Percentiles rank a stretch among this genome's conserved stretches.
Conservation (phyloP, 2,113 vertebrate species). For the Elanoides forficatus region DNA sequence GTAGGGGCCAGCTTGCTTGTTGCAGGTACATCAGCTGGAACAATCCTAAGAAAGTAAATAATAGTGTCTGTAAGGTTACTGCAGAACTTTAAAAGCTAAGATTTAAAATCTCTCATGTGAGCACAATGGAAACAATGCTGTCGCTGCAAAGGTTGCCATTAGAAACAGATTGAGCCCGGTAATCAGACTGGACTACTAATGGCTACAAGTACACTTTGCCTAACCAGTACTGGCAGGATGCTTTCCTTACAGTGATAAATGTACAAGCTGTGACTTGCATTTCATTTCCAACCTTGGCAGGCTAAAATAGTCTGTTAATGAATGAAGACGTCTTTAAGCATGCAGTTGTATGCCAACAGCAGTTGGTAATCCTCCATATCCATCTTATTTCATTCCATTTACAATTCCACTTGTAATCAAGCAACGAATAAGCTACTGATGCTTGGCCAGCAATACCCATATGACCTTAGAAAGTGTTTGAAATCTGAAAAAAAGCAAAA, state of each 20-base stretch:
- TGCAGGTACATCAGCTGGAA: neutral
- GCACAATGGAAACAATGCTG: constrained; percentile 36
- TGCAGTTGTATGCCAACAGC: constrained; percentile 53
- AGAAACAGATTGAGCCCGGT: constrained; percentile 46
- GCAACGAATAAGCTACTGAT: constrained; percentile 38
- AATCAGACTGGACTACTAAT: constrained; percentile 59
- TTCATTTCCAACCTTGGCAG: constrained; percentile 68
- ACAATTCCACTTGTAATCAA: constrained; percentile 46
- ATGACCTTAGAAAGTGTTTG: constrained; percentile 21
- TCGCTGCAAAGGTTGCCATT: constrained; percentile 30
- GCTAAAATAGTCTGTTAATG: constrained; percentile 65
- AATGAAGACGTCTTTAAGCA: constrained; percentile 70
- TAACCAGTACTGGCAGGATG: constrained; percentile 46
- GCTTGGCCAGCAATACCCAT: neutral
- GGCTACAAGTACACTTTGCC: constrained; percentile 26
- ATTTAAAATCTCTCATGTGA: neutral
- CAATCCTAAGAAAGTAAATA: neutral
- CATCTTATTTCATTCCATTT: constrained; percentile 64
- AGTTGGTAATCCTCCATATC: constrained; percentile 65
- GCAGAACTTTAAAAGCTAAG: neutral
- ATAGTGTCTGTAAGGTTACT: neutral
- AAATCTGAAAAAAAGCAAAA: constrained; percentile 17
- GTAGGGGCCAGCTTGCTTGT: neutral
- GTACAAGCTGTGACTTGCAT: constrained; percentile 60
- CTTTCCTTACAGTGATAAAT: constrained; percentile 58